Base-by-base conservation (phyloP, 2,888 invertebrate species). In the Drosophila testacea region DNA sequence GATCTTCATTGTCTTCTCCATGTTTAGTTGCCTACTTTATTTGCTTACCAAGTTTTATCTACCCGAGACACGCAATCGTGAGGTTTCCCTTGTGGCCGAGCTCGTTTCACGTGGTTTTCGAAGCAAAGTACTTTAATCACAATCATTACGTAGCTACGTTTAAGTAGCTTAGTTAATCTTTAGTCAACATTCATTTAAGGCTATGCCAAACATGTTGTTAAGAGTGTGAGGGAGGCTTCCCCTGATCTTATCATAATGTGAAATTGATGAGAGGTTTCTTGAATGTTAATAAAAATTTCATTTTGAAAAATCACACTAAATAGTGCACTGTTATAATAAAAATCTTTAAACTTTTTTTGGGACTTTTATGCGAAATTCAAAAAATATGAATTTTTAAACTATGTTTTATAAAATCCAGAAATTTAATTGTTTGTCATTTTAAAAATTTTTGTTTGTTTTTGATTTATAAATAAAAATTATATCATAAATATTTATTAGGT, bases 1-100 rank as follows among this genome's bases (percentile, higher is more conserved):
- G 79, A 61, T 80, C 11, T 80, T 82, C 13, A 28, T 82, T 11
- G 0, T 77, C 0, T 82, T 82, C 50, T 62, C 82, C 52, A 6
- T 46, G 4, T 79, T 72, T 11, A 65, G 67, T n/a, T 5, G n/a
- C 0, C 42, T 81, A 42, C 50, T 80, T 4, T 81, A 69, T 36
- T 16, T 76, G 47, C 47, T 81, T 2, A 77, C 77, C 30, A 69
- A 66, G 22, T 56, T 48, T 6, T 82, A 79, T 61, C 41, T 79
- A 50, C 80, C 76, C 0, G 82, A 82, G 67, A 80, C 79, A 32
- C 73, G 79, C 0, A 69, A 64, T 0, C 63, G 67, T 10, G 73
- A 76, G 13, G 69, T 76, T 4, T 62, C 62, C 13, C 46, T 16
- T 1, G 68, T 80, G 0, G 79, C 82, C 4, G 52, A 54, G 7